Evolutionary conservation across 2,113 vertebrate species (phyloP).

Genomic region (Verasper variegatus): DNA sequence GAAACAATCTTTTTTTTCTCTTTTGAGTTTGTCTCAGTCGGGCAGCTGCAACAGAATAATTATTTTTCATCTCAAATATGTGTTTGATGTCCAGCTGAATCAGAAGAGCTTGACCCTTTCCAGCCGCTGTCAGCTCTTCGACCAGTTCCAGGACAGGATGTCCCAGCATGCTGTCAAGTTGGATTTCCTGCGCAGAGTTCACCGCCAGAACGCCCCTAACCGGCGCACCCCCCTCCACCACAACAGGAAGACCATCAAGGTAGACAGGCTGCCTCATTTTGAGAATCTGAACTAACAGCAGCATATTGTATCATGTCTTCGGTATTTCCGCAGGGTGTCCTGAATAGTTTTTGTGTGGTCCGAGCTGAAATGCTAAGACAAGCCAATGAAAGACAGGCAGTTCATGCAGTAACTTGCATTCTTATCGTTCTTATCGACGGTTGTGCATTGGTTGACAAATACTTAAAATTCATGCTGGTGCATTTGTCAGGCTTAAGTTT

Average conservation of each 20-base stretch:
- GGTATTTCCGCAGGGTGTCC: no score
- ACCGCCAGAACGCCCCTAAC: conserved; percentile 91
- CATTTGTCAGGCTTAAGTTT: no score
- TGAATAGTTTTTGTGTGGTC: background rate
- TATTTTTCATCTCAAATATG: background rate
- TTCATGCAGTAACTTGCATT: background rate
- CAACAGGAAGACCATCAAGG: conserved; percentile 92
- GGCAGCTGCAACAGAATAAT: background rate
- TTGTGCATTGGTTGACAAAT: no score
- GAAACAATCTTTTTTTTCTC: background rate
- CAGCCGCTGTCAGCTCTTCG: conserved; percentile 97
- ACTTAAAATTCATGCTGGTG: no score
- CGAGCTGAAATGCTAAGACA: no score
- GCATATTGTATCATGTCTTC: no score
- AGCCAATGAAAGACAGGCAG: background rate
- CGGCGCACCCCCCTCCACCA: conserved; percentile 84
- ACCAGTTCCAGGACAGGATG: conserved; percentile 97
- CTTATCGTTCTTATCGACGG: no score
- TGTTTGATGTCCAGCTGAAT: conserved; percentile 87
- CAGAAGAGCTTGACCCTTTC: conserved; percentile 95
- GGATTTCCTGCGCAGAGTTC: conserved; percentile 94
- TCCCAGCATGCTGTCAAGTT: conserved; percentile 97
- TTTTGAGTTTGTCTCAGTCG: background rate
- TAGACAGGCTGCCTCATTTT: conserved; percentile 50
- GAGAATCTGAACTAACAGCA: background rate